A percentile compares a stretch with the other conserved stretches of the same genome.
phyloP scores from a whole-genome alignment of 1,140 invertebrate species.

The Tetragnatha versicolor region DNA sequence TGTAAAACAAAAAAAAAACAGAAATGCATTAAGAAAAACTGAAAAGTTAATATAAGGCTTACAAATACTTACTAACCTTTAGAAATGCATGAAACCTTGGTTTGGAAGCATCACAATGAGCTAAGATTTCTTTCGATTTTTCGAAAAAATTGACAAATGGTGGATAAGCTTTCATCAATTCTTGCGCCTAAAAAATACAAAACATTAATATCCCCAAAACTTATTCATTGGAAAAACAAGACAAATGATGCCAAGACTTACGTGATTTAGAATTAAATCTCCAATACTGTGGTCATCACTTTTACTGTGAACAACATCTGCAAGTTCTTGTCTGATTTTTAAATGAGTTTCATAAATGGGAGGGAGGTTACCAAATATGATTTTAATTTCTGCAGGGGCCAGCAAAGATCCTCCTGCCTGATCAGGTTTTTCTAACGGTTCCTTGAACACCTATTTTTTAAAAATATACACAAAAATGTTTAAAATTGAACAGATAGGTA shows the following conservation, averaged over 20 bases:
- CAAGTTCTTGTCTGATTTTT: conserved; percentile 81
- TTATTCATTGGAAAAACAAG: background rate
- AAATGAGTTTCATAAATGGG: conserved; percentile 92
- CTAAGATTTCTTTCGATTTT: conserved; percentile 91
- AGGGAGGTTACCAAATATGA: conserved; percentile 95
- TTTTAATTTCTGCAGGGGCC: conserved; percentile 90
- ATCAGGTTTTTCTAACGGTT: conserved; percentile 85
- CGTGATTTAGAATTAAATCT: conserved; percentile 84
- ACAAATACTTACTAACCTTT: conserved; percentile 73
- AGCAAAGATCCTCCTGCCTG: conserved; percentile 79
- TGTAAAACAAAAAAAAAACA: background rate
- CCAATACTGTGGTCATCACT: conserved; percentile 85
- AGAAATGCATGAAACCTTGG: conserved; percentile 97
- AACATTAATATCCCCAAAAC: conserved; percentile 38
- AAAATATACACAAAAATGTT: conserved; percentile 55
- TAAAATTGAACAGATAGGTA: no score
- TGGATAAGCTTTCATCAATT: conserved; percentile 91
- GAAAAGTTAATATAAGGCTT: conserved; percentile 8
- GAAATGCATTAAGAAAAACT: background rate
- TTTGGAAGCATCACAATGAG: conserved; percentile 87
- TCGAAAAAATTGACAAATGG: conserved; percentile 98
- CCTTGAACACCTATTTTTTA: conserved; percentile 83
- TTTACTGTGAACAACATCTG: conserved; percentile 74
- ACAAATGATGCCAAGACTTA: conserved; percentile 60
- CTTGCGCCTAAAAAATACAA: conserved; percentile 64